Percentiles rank a stretch among this genome's conserved stretches.
These are phyloP conservation scores for Ascaphus truei DNA, from an alignment of 2,113 vertebrate genomes.

Conservation along the genomic window DNA sequence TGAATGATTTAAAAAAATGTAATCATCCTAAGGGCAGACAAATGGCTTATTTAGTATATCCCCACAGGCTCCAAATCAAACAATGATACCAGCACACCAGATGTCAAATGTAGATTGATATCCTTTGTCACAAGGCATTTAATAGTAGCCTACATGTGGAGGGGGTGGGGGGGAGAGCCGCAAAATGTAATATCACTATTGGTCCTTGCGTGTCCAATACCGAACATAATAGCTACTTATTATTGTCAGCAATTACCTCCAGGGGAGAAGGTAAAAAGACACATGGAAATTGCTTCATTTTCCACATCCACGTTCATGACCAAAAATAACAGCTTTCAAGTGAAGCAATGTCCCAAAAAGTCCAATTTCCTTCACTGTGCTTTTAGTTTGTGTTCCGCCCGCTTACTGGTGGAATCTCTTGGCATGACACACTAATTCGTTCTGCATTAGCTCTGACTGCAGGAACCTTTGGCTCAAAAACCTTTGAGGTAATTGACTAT, in stretches of 20 bases:
- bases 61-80: neutral
- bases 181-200: slow-evolving; percentile 4
- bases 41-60: neutral
- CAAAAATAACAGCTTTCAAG: neutral
- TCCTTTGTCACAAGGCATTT: neutral
- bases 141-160: neutral
- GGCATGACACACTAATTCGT: too few species aligned
- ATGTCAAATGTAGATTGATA: neutral
- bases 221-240: slow-evolving; percentile 9
- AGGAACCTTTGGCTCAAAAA: neutral
- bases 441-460: too few species aligned
- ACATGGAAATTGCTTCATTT: neutral
- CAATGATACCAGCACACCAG: neutral
- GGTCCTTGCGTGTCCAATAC: neutral
- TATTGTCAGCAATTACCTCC: neutral
- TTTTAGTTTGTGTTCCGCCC: too few species aligned
- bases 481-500: neutral
- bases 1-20: neutral
- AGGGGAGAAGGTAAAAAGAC: neutral
- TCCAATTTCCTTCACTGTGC: too few species aligned
- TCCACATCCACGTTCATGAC: neutral
- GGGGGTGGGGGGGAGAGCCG: neutral
- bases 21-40: neutral
- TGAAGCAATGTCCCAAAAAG: neutral
- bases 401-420: too few species aligned